Base-by-base conservation (phyloP, 2,113 vertebrate genomes). In the Lagopus leucura region DNA sequence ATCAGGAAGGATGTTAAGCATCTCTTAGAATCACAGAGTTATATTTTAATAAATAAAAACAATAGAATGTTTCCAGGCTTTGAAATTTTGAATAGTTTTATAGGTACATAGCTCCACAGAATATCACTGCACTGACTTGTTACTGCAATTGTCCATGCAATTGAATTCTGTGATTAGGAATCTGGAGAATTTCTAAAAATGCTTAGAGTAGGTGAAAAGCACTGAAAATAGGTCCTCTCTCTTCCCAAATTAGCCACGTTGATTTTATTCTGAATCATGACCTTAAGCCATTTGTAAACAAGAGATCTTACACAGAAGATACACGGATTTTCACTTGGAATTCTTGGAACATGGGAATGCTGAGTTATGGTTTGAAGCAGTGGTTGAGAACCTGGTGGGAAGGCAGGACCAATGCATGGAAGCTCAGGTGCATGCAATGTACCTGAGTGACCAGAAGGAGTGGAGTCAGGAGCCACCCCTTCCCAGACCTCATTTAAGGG, bases 161-260 rank as follows among this genome's bases (percentile, higher is more conserved):
- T 17, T 54, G 77, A 74, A 24, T 48, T 74, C 50, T 74, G 12
- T 42, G 9, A 76, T 66, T 75, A 90, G 40, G 42, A 82, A 82
- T 13, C 12, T 55, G 54, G 8, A 76, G 14, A 90, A 63, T 57
- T 94, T 73, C 13, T 6, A 58, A 61, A 90, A 77, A 66, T 22
- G 64, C 17, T 78, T 27, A 55, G 60, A 92, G 70, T 0, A 1
- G 86, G 11, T 55, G 20, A 86, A 88, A 78, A 89, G 3, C 9
- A 30, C 5, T 50, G 47, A 54, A 80, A 88, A 45, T 6, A 81
- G 5, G 8, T 64, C 38, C 21, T 60, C 55, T 58, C 45, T 54
- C 2, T 5, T 10, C 22, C 3, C 1, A 2, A 28, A 12, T 54
- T 43, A 81, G 18, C 45, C 8, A 14, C 1, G 1, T 11, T 70